These are phyloP conservation scores for Alces alces DNA, from an alignment of 2,113 vertebrate species.

Conservation along the genomic window DNA sequence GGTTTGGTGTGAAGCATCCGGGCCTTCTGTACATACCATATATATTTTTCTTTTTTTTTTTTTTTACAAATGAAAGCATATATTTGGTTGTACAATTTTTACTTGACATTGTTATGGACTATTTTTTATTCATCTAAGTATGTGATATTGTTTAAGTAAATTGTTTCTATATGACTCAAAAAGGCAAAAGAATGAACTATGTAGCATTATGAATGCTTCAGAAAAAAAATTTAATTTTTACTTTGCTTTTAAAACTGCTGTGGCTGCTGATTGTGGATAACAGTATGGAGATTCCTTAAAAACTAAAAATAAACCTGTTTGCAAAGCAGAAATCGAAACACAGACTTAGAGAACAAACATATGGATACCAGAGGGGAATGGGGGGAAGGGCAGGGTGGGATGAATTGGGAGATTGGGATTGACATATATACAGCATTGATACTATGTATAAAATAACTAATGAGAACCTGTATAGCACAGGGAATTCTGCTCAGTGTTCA, in stretches of 20 bases:
- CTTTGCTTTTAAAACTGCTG: not conserved
- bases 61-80: not conserved
- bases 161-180: not conserved
- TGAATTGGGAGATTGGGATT: not conserved
- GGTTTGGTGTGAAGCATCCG: not conserved
- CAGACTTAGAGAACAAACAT: not conserved
- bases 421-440: not conserved
- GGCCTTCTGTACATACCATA: not conserved
- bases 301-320: not conserved
- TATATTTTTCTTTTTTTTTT: not conserved
- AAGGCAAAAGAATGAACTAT: not conserved
- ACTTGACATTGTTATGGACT: not conserved
- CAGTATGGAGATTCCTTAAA: not conserved
- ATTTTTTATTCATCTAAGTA: not conserved
- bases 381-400: not conserved
- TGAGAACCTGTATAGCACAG: not conserved
- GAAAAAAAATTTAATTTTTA: not conserved
- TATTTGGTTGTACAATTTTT: not conserved
- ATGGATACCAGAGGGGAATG: not conserved
- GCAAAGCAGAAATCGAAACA: not conserved
- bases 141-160: slow-evolving; percentile 6
- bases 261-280: not conserved
- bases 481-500: not conserved
- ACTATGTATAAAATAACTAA: not conserved
- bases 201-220: not conserved